Evolutionary conservation across 2,113 vertebrate genomes (phyloP), one percentile per base, ranked within the genome.

Genomic region (Hirundichthys speculiger): DNA sequence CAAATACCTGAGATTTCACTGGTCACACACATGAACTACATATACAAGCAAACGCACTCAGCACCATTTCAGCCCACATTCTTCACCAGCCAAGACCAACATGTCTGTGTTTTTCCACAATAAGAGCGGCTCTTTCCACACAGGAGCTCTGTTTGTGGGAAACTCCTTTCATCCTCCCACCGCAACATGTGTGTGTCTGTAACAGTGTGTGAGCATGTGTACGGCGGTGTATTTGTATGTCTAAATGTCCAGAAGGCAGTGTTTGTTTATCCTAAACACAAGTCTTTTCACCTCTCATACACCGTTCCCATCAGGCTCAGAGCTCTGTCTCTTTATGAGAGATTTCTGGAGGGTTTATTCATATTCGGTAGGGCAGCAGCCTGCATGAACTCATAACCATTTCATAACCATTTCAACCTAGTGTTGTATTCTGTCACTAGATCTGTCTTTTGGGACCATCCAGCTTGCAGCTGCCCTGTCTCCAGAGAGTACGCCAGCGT

Each of bases 81-180:
- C 78, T 69, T 84, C 75, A 87, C 69, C 10, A 18, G 82, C 84
- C 88, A 89, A 91, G 62, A 88, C 80, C 82, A 90, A 90, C 84
- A 90, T 69, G 64, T 39, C 68, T 18, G 41, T 91, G 85, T 89
- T 91, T 86, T 90, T 81, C 65, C 58, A 80, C 76, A 88, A 89
- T 77, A 84, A 87, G 82, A 75, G 60, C 38, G 19, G 69, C 73
- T 86, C 69, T 77, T 85, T 85, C 27, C 34, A 83, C 67, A 85
- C 80, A 79, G 81, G 75, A 79, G 69, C 71, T 47, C 8, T 79
- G 73, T 89, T 85, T 85, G 80, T 82, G 64, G n/a, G 71, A 75
- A 56, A 69, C 51, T 75, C 61, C 73, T 89, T 90, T 91, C 80
- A 89, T 91, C 84, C 71, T 13, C 73, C 82, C 73, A 71, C 73